A percentile compares a stretch with the other conserved stretches of the same genome.
phyloP scores from a whole-genome alignment of 92 coral and sea anemone species.

The Micromussa lordhowensis region DNA sequence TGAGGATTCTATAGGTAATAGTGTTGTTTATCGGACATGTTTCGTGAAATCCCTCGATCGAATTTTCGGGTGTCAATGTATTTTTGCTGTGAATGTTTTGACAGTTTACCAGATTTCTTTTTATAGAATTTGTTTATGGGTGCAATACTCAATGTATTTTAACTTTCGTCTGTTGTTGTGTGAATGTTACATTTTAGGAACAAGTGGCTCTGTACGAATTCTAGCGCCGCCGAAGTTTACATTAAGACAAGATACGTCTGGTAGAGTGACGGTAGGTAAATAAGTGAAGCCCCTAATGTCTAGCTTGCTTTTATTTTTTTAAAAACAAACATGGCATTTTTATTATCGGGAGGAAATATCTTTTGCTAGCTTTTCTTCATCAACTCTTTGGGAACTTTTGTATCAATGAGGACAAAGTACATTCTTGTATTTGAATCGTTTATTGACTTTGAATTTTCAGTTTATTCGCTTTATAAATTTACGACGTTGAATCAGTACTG shows the following conservation, averaged over 20 bases:
- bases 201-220: slow-evolving; percentile 30
- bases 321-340: not conserved
- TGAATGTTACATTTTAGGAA: not conserved
- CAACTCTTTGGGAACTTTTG: no score
- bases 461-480: no score
- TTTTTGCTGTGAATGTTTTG: not conserved
- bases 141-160: not conserved
- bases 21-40: not conserved
- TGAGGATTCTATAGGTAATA: slow-evolving; percentile 42
- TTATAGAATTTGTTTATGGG: not conserved
- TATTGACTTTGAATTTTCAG: no score
- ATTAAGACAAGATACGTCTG: slow-evolving; percentile 88
- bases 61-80: not conserved
- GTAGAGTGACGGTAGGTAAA: slow-evolving; percentile 71
- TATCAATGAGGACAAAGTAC: no score
- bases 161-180: not conserved
- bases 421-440: no score
- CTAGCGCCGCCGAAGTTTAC: slow-evolving; percentile 98
- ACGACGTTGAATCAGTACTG: no score
- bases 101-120: slow-evolving; percentile 25
- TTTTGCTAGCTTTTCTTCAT: no score
- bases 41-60: not conserved
- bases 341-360: not conserved
- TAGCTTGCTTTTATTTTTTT: not conserved
- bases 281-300: not conserved